Conservation (phyloP, 2,797 vertebrate species). For the Syncerus caffer region DNA sequence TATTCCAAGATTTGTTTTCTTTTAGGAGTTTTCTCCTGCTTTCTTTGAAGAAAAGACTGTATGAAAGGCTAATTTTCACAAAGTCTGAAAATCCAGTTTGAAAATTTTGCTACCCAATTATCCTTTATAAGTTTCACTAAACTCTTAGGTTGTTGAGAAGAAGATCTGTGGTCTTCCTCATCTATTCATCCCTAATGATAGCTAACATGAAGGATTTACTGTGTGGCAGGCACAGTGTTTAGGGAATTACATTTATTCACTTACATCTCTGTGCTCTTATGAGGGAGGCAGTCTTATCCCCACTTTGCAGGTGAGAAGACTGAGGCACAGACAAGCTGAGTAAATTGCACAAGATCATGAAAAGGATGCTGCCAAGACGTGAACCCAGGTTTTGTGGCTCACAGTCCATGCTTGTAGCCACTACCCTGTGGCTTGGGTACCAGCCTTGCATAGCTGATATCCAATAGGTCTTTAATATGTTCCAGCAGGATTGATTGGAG, state of each 20-base stretch:
- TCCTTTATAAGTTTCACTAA: not conserved
- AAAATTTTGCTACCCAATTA: not conserved
- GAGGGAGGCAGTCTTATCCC: not conserved
- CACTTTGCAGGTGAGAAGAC: not conserved
- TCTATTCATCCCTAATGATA: not conserved
- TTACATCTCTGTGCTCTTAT: not conserved
- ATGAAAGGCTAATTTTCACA: not conserved
- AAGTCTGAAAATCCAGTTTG: not conserved
- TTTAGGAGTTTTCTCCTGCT: not conserved
- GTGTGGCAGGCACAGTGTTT: not conserved
- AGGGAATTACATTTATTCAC: not conserved
- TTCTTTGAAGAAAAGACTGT: not conserved
- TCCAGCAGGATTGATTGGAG: conserved; percentile 17
- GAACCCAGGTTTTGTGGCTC: not conserved
- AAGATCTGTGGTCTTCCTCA: not conserved
- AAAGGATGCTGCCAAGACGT: not conserved
- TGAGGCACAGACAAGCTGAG: not conserved
- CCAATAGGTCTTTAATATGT: not conserved
- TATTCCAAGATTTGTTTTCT: not conserved
- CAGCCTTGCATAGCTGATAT: not conserved
- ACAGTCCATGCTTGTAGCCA: too few relatives aligned
- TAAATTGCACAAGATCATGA: not conserved
- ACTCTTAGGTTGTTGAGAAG: not conserved
- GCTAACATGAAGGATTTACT: not conserved
- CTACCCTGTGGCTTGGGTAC: not conserved